These are phyloP conservation scores for Prunella strophiata DNA, from an alignment of 2,797 vertebrate genomes.

Conservation along the genomic window DNA sequence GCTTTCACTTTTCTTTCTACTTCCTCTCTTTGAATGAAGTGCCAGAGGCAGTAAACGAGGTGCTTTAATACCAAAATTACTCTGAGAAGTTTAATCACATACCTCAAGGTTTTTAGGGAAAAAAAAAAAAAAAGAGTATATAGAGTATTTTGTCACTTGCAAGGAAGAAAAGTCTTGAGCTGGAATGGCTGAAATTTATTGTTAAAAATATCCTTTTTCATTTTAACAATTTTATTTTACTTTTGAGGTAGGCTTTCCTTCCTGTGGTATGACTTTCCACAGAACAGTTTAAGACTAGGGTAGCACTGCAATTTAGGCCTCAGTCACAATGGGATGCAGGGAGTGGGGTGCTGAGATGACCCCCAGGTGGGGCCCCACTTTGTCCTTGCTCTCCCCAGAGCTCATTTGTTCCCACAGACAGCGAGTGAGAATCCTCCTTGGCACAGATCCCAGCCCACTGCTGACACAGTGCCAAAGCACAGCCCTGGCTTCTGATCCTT, in stretches of 20 bases:
- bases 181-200: background rate
- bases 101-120: background rate
- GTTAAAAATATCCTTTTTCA: background rate
- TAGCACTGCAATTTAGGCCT: background rate
- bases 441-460: background rate
- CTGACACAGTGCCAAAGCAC: background rate
- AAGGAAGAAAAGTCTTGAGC: background rate
- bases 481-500: background rate
- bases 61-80: constrained; percentile 18
- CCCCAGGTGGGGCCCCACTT: background rate
- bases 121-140: background rate
- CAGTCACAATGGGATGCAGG: background rate
- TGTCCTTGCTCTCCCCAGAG: background rate
- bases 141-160: background rate
- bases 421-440: fast-evolving
- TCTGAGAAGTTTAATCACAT: constrained; percentile 8
- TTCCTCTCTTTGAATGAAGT: background rate
- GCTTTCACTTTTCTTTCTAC: background rate
- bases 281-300: background rate
- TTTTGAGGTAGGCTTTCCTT: background rate
- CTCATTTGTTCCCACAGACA: background rate
- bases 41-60: background rate
- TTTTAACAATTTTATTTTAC: background rate
- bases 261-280: too few species aligned
- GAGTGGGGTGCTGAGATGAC: background rate